phyloP scores from a whole-genome alignment of 2,113 vertebrate species.

The Tringa solitaria region DNA sequence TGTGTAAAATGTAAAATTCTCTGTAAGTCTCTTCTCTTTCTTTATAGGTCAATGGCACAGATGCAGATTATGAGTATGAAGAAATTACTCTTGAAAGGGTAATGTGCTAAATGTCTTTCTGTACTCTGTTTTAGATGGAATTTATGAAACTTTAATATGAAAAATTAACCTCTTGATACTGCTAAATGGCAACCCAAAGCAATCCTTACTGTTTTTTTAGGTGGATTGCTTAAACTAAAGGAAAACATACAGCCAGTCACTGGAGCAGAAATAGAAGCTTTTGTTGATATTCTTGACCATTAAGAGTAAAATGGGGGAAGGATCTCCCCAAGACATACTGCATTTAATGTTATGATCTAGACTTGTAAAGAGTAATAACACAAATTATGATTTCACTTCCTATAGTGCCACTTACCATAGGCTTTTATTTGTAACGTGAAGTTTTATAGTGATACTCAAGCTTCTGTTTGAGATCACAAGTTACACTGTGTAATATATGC shows the following conservation, averaged over 20 bases:
- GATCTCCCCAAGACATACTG: not conserved
- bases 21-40: not conserved
- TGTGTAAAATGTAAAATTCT: not conserved
- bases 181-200: not conserved
- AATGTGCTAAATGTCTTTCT: slow-evolving; percentile 19
- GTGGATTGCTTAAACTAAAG: not conserved
- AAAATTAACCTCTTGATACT: not conserved
- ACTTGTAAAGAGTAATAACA: not conserved
- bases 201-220: not conserved
- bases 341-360: not conserved
- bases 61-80: slow-evolving; percentile 97
- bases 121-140: not conserved
- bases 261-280: not conserved
- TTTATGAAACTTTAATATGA: not conserved
- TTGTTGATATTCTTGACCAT: not conserved
- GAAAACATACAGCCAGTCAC: not conserved
- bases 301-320: not conserved
- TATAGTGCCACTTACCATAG: not conserved
- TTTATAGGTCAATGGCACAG: slow-evolving; percentile 91
- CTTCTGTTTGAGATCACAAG: not conserved
- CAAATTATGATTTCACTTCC: not conserved
- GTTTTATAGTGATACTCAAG: not conserved
- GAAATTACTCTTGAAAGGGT: slow-evolving; percentile 98
- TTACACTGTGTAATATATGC: not conserved
- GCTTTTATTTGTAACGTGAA: not conserved